Percentiles rank a stretch among this genome's conserved stretches.
Evolutionary conservation across 2,888 invertebrate species (phyloP).

Genomic region (Lampropteryx suffumata): DNA sequence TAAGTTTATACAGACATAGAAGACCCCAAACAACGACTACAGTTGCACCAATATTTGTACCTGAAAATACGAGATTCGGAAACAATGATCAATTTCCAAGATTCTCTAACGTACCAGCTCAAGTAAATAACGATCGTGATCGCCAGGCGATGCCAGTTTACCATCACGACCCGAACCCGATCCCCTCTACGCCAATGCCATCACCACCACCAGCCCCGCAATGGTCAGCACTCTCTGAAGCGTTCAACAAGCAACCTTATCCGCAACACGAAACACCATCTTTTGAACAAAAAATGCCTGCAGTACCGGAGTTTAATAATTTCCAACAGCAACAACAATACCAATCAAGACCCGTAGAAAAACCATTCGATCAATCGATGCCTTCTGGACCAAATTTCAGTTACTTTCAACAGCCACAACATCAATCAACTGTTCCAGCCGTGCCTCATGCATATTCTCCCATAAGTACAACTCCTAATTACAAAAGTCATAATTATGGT

Average conservation of each 20-base stretch:
- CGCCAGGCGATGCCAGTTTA: slow-evolving; percentile 23
- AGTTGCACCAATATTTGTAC: slow-evolving; percentile 23
- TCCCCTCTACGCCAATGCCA: slow-evolving; percentile 29
- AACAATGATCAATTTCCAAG: slow-evolving; percentile 8
- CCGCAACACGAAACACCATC: slow-evolving; percentile 12
- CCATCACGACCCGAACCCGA: background rate
- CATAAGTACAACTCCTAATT: background rate
- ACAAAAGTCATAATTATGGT: background rate
- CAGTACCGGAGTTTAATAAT: slow-evolving; percentile 1
- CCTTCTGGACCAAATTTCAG: slow-evolving; percentile 4
- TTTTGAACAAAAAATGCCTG: background rate
- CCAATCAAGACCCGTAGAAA: background rate
- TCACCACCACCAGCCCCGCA: slow-evolving; percentile 34
- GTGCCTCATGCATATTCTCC: background rate
- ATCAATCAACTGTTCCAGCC: background rate
- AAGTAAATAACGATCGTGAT: background rate
- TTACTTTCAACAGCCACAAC: slow-evolving; percentile 1
- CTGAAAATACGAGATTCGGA: background rate
- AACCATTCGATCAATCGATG: background rate
- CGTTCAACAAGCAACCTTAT: slow-evolving; percentile 18
- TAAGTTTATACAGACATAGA: slow-evolving; percentile 46
- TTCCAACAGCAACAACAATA: slow-evolving; percentile 2
- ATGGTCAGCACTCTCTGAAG: slow-evolving; percentile 37
- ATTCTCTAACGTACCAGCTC: slow-evolving; percentile 6
- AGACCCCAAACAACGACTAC: slow-evolving; percentile 39